Evolutionary conservation across 2,888 invertebrate species (phyloP), one percentile per base, ranked within the genome.

Genomic region (Nomada goodeniana): DNA sequence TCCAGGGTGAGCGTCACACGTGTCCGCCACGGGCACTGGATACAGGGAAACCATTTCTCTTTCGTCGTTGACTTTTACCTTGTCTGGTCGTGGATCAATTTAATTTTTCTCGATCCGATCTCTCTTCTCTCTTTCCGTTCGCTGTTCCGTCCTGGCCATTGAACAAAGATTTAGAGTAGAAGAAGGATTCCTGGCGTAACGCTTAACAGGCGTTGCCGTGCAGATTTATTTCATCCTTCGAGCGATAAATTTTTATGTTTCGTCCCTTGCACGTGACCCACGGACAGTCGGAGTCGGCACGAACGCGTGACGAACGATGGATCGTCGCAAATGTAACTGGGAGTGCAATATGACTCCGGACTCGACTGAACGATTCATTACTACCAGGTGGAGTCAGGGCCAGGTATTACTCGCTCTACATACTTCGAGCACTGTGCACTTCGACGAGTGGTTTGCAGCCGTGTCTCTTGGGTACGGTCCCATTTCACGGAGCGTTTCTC

Each of bases 31-130:
- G 61, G 42, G 26, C 29, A 42, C 26, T 36, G 69, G 67, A 72
- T 77, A 72, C 71, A 72, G 81, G 78, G 65, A 72, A 76, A 69
- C 86, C 76, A 86, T 86, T 86, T 81, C 69, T 84, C 84, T 84
- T 64, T 3, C 47, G 18, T 53, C 50, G 57, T 52, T 73, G 83
- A 85, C 77, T 77, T 75, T 57, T 77, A 53, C 36, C 65, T 57
- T 26, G n/a, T 55, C 59, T 23, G 53, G 64, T 69, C 71, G 63
- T 68, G 64, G 77, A 81, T 84, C 78, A 76, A 77, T 76, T 76
- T 72, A 74, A 86, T 86, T 76, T 71, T 64, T 74, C 86, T 65
- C 63, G 26, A 64, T 72, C 77, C 53, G 42, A 36, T 64, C 36
- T 59, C 60, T 42, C 36, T 36, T 29, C 10, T 15, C 57, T 71